phyloP scores from a whole-genome alignment of 2,888 invertebrate genomes.

The Sipunculus nudus region DNA sequence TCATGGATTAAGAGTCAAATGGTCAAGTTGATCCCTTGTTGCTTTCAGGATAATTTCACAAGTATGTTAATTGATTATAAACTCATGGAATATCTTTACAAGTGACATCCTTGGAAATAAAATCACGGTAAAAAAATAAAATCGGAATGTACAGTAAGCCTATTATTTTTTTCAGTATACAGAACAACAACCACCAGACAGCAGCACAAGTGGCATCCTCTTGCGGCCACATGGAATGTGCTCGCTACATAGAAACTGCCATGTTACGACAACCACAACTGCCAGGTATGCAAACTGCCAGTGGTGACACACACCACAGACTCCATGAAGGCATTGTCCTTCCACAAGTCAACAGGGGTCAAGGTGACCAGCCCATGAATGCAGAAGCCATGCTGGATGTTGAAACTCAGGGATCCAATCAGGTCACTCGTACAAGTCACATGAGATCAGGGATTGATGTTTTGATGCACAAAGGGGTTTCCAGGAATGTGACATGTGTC shows the following conservation, averaged over 20 bases:
- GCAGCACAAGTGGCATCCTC: conserved; percentile 49
- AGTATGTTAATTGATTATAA: too few species aligned
- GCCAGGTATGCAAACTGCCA: neutral
- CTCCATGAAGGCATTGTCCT: neutral
- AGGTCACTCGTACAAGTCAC: neutral
- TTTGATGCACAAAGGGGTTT: conserved; percentile 27
- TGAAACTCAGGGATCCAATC: neutral
- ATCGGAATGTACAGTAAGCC: too few species aligned
- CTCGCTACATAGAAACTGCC: conserved; percentile 41
- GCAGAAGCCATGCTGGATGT: conserved; percentile 2
- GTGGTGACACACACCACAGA: neutral
- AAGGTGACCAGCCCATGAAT: conserved; percentile 34
- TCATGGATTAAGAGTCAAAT: too few species aligned
- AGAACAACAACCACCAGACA: conserved; percentile 49
- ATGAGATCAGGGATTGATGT: conserved; percentile 30
- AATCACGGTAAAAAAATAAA: too few species aligned
- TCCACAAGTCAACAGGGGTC: neutral
- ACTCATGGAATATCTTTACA: too few species aligned
- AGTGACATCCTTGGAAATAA: too few species aligned
- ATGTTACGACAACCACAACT: conserved; percentile 9
- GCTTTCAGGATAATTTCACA: too few species aligned
- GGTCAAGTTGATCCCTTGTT: too few species aligned
- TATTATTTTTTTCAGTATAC: conserved; percentile 46
- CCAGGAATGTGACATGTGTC: conserved; percentile 34
- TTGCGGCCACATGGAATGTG: conserved; percentile 49